These are phyloP conservation scores for Drosophila histrio DNA, from an alignment of 2,888 invertebrate species.

Conservation along the genomic window DNA sequence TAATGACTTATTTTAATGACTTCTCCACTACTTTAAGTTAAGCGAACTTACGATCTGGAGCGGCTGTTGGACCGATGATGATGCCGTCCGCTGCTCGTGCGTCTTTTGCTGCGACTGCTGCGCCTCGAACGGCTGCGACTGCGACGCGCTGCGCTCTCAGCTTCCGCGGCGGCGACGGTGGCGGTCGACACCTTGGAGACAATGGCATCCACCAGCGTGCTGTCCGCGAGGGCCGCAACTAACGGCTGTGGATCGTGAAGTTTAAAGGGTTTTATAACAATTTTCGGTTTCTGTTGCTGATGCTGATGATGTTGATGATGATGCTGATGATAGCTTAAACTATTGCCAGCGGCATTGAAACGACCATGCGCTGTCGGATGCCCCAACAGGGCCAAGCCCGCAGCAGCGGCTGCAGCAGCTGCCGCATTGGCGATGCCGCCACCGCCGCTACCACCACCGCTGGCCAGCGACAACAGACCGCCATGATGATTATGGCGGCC, in stretches of 20 bases:
- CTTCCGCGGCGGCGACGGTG: conserved; percentile 82
- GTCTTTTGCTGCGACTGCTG: conserved; percentile 67
- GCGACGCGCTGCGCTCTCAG: conserved; percentile 81
- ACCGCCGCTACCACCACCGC: no score
- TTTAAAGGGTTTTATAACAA: conserved; percentile 84
- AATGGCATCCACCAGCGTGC: conserved; percentile 82
- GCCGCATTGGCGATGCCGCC: conserved; percentile 27
- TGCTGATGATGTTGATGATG: conserved; percentile 70
- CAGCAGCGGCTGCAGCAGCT: conserved; percentile 49
- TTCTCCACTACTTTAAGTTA: background rate
- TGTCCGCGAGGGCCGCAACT: conserved; percentile 82
- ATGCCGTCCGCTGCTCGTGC: conserved; percentile 80
- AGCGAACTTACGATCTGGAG: conserved; percentile 82
- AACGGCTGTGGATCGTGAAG: conserved; percentile 84
- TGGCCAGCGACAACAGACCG: conserved; percentile 58
- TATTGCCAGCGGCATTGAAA: conserved; percentile 73
- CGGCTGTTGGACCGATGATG: conserved; percentile 83
- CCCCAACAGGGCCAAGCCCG: conserved; percentile 54
- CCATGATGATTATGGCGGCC: conserved; percentile 36
- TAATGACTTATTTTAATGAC: no score
- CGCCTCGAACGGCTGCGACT: conserved; percentile 82
- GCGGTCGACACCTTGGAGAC: conserved; percentile 84
- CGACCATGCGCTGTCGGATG: conserved; percentile 59
- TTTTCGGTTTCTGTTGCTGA: conserved; percentile 82
- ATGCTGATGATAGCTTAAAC: conserved; percentile 79